A percentile compares a stretch with the other conserved stretches of the same genome.
These are phyloP conservation scores for Anas capensis DNA, from an alignment of 2,797 vertebrate species.

Conservation along the genomic window DNA sequence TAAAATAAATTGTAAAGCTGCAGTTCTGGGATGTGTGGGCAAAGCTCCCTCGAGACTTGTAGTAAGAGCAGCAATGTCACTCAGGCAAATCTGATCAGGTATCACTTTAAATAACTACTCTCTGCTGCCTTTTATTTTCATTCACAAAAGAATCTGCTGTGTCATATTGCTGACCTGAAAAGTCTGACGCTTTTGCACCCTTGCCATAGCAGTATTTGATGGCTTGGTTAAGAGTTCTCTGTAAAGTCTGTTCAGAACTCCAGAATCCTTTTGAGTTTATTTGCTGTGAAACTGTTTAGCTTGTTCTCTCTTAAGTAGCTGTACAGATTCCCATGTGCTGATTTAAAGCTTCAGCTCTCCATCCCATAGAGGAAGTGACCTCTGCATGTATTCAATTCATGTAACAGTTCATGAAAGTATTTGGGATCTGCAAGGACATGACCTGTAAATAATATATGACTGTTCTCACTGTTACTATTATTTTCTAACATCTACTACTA, in stretches of 20 bases:
- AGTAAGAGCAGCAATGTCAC: background rate
- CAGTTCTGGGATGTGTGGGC: background rate
- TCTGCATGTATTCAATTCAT: background rate
- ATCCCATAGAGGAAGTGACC: background rate
- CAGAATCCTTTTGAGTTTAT: background rate
- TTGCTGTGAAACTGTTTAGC: background rate
- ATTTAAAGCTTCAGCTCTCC: background rate
- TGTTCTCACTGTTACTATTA: background rate
- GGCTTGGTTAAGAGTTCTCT: background rate
- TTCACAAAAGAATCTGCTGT: conserved; percentile 5
- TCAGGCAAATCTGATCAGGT: background rate
- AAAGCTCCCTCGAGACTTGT: background rate
- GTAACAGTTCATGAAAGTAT: background rate
- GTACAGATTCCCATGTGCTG: background rate
- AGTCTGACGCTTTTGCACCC: background rate
- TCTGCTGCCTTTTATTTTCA: background rate
- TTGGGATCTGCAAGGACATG: background rate
- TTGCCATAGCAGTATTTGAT: background rate
- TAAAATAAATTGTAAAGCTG: background rate
- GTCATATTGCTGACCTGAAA: conserved; percentile 15
- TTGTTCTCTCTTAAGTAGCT: background rate
- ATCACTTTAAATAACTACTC: background rate
- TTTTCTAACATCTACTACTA: background rate
- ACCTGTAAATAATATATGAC: background rate
- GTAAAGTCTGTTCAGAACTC: background rate